Evolutionary conservation across 2,797 vertebrate genomes (phyloP).

Genomic region (Dicrostonyx torquatus): DNA sequence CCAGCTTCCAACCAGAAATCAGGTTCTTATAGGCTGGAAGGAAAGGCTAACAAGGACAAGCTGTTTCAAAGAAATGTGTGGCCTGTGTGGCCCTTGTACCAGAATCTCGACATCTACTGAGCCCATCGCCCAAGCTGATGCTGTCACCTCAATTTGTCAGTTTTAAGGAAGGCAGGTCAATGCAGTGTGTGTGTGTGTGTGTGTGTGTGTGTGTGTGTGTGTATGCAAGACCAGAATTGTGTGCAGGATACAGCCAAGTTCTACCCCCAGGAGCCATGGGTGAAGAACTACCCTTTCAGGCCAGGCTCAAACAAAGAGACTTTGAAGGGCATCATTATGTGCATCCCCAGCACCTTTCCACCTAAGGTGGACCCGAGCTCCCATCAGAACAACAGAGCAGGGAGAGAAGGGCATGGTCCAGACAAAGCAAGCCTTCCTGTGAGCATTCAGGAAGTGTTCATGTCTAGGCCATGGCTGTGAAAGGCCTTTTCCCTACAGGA

Average conservation of each 20-base stretch:
- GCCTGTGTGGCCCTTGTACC: not conserved
- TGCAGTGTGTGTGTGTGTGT: not conserved
- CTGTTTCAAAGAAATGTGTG: not conserved
- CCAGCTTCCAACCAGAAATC: no score
- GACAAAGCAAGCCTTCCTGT: not conserved
- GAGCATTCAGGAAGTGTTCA: not conserved
- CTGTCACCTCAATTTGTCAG: not conserved
- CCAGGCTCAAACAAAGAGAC: not conserved
- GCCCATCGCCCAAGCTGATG: accelerated
- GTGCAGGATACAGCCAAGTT: not conserved
- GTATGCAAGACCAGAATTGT: not conserved
- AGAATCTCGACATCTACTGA: not conserved
- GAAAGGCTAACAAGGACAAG: no score
- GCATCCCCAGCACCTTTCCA: accelerated
- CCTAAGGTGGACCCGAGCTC: no score
- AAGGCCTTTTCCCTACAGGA: not conserved
- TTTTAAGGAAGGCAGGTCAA: not conserved
- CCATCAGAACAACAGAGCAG: not conserved
- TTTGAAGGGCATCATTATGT: accelerated
- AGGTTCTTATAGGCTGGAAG: not conserved
- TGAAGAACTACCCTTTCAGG: accelerated
- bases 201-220: not conserved
- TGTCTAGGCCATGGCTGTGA: not conserved
- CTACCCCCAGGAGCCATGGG: not conserved
- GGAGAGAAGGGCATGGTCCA: not conserved